Conservation (phyloP, 64 coral and sea anemone species). For the Dendronephthya gigantea region DNA sequence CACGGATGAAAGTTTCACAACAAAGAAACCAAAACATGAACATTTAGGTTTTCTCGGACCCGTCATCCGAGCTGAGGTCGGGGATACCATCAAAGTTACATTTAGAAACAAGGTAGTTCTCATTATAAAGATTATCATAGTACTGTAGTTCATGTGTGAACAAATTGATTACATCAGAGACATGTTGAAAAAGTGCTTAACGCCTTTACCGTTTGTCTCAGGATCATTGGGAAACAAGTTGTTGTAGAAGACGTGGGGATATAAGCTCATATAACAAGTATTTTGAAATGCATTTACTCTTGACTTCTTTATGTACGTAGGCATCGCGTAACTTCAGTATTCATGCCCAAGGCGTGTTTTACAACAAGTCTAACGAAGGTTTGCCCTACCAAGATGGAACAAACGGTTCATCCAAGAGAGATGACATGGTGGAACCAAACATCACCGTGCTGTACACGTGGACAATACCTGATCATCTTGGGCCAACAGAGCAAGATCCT, state of each 20-base stretch:
- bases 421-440: conserved; percentile 55
- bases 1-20: neutral
- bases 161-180: no score
- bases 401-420: conserved; percentile 49
- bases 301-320: neutral
- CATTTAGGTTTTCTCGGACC: neutral
- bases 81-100: conserved; percentile 58
- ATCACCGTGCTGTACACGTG: conserved; percentile 46
- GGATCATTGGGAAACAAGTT: no score
- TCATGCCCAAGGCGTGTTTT: conserved; percentile 74
- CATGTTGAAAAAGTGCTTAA: no score
- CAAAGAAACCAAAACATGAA: neutral
- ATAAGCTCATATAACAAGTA: no score
- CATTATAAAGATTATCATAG: no score
- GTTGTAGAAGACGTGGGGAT: no score
- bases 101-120: conserved; percentile 65
- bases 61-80: conserved; percentile 49
- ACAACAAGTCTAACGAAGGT: conserved; percentile 81
- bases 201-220: no score
- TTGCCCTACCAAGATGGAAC: conserved; percentile 59
- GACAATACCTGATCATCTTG: conserved; percentile 59
- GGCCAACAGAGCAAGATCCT: conserved; percentile 42
- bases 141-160: no score
- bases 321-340: conserved; percentile 70
- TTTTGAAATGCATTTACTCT: no score